Base-by-base conservation (phyloP, 1,140 invertebrate species). In the Tetramorium parvispinum region DNA sequence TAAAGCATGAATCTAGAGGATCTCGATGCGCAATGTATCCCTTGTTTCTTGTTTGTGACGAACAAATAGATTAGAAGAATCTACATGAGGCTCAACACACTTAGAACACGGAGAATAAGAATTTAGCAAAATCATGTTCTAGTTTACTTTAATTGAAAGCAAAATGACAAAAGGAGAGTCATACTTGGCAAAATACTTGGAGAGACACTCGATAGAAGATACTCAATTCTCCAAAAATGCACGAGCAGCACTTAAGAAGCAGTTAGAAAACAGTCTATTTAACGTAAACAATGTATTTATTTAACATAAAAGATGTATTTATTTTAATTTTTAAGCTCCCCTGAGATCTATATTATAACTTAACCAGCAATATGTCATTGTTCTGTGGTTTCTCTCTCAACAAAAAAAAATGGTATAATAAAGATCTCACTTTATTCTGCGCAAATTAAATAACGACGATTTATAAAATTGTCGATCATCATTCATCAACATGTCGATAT, bases 141-240 rank as follows among this genome's bases (percentile, higher is more conserved):
- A 79, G 13, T 81, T 81, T 32, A 7, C 6, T 81, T 81, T 24
- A 51, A 18, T 13, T 63, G 7, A 66, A 37, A 32, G 43, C 43
- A 37, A 66, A 68, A 68, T 40, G 10, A 8, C 7, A 37, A 46
- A 1, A 27, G n/a, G 18, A 46, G 7, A 10, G 24, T 79, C n/a
- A 55, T 43, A 68, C 53, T 32, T 32, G 32, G 32, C n/a, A 79
- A 79, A 53, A 68, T 40, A 79, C 8, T 53, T 79, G 18, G 4
- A 78, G 32, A 51, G 32, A 51, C 51, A 6, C 16, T 53, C 49
- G 32, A 53, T 5, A 53, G 16, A 40, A 78, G 49, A 59, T n/a
- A 78, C 32, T 65, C n/a, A n/a, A 55, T 32, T 65, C 11, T 32
- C 51, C 51, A 10, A 78, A 51, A 40, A 65, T 53, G 51, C 49